Evolutionary conservation across 2,888 invertebrate genomes (phyloP).

Genomic region (Rhabditoides inermis): DNA sequence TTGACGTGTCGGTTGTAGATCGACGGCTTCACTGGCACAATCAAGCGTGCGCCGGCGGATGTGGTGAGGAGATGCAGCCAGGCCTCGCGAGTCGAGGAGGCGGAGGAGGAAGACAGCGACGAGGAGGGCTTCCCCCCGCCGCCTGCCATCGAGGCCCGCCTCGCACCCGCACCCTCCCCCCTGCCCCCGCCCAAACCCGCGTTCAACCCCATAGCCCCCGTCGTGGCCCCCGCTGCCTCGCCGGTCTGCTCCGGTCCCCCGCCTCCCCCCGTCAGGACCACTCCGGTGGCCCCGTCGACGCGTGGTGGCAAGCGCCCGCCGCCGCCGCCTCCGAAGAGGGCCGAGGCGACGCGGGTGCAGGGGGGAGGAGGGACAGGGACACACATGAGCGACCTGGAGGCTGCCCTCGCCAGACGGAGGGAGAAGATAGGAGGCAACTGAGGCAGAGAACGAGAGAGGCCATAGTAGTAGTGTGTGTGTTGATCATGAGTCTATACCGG

Average conservation of each 20-base stretch:
- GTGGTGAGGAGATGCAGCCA: slow-evolving; percentile 15
- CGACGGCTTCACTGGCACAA: slow-evolving; percentile 33
- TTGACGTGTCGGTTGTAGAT: neutral
- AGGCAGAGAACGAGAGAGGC: neutral
- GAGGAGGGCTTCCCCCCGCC: slow-evolving; percentile 48
- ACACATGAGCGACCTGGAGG: slow-evolving; percentile 30
- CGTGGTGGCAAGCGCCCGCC: slow-evolving; percentile 11
- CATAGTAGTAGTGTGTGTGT: too few relatives aligned
- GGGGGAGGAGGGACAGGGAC: slow-evolving; percentile 5
- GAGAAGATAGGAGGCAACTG: slow-evolving; percentile 10
- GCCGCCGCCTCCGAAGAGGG: slow-evolving; percentile 49
- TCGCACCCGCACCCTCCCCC: neutral
- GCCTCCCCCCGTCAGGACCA: slow-evolving; percentile 2
- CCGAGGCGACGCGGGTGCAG: slow-evolving; percentile 37
- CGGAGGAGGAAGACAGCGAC: slow-evolving; percentile 44
- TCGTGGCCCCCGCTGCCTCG: too few relatives aligned
- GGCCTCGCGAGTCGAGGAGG: neutral
- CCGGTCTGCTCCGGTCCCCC: slow-evolving; percentile 1
- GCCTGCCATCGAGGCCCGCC: slow-evolving; percentile 18
- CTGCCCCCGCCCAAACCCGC: slow-evolving; percentile 17
- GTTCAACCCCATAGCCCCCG: slow-evolving; percentile 8
- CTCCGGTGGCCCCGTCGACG: neutral
- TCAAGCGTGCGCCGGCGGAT: slow-evolving; percentile 41
- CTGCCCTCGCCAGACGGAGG: slow-evolving; percentile 28
- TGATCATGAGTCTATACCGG: too few relatives aligned